These are phyloP conservation scores for Periparus ater DNA, from an alignment of 2,797 vertebrate genomes.

Conservation along the genomic window DNA sequence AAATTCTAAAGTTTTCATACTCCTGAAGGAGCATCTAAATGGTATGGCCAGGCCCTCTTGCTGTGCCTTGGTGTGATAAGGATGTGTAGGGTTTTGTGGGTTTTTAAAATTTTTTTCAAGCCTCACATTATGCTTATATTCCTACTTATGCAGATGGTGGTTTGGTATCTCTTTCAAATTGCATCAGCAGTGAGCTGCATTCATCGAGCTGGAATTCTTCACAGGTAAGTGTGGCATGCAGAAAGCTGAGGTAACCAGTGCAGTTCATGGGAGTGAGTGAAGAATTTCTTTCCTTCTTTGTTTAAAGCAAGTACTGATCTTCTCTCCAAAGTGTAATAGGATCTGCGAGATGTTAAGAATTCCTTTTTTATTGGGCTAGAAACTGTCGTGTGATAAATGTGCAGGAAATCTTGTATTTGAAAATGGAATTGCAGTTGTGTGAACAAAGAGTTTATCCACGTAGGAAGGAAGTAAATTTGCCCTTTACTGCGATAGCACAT, in stretches of 20 bases:
- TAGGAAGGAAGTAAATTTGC: not conserved
- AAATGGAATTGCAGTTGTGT: not conserved
- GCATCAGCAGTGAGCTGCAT: slow-evolving; percentile 94
- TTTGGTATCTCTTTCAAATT: slow-evolving; percentile 98
- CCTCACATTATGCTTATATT: not conserved
- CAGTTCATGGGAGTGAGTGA: not conserved
- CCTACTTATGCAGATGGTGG: slow-evolving; percentile 83
- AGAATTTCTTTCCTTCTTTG: not conserved
- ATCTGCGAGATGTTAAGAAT: not conserved
- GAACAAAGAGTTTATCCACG: not conserved
- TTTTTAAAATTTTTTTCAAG: not conserved
- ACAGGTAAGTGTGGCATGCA: slow-evolving; percentile 81
- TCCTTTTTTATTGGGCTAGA: not conserved
- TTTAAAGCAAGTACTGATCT: not conserved
- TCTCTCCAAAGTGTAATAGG: not conserved
- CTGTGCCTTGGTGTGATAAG: not conserved
- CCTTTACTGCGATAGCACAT: not conserved
- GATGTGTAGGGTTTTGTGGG: rapidly evolving
- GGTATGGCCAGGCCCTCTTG: not conserved
- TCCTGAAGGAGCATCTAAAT: not conserved
- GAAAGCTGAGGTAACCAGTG: not conserved
- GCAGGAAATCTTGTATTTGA: not conserved
- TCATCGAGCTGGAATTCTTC: slow-evolving; percentile 94
- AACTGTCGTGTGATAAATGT: not conserved
- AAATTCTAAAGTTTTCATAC: not conserved